A percentile compares a stretch with the other conserved stretches of the same genome.
Evolutionary conservation across 2,888 invertebrate species (phyloP).

Genomic region (Pseudococcus jackbeardsleyi): DNA sequence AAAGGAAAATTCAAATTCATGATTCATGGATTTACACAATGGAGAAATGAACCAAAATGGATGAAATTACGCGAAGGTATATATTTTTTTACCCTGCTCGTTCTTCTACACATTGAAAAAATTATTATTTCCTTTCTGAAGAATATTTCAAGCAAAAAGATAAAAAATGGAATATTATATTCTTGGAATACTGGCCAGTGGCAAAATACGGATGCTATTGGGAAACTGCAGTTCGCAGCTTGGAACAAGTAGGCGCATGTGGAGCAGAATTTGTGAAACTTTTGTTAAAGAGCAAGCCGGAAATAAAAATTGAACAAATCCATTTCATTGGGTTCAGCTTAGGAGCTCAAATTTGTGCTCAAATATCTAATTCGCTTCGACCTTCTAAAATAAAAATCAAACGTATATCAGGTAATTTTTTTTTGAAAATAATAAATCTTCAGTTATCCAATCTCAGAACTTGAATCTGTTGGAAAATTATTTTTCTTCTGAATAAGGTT

Average conservation of each 20-base stretch:
- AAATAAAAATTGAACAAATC: slow-evolving; percentile 71
- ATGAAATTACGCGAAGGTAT: too few species aligned
- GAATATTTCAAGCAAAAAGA: too few species aligned
- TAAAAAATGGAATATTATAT: too few species aligned
- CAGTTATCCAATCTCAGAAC: too few species aligned
- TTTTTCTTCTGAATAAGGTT: slow-evolving; percentile 65
- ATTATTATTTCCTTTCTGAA: too few species aligned
- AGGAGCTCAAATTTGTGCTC: slow-evolving; percentile 76
- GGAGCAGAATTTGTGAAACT: slow-evolving; percentile 74
- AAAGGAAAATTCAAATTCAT: too few species aligned
- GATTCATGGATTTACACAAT: too few species aligned
- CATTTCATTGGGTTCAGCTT: slow-evolving; percentile 79
- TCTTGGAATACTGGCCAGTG: slow-evolving; percentile 66
- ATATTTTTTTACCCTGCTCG: too few species aligned
- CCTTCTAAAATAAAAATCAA: slow-evolving; percentile 67
- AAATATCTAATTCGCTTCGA: slow-evolving; percentile 72
- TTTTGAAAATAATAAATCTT: background rate
- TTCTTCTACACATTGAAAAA: too few species aligned
- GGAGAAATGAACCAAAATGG: too few species aligned
- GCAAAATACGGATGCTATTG: slow-evolving; percentile 71
- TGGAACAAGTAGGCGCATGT: slow-evolving; percentile 75
- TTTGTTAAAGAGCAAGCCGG: slow-evolving; percentile 70
- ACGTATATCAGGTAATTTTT: slow-evolving; percentile 73
- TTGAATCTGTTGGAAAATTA: too few species aligned
- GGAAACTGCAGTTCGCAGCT: slow-evolving; percentile 70